Evolutionary conservation across 2,888 invertebrate species (phyloP), one percentile per base, ranked within the genome.

Genomic region (Alloplasta piceator): DNA sequence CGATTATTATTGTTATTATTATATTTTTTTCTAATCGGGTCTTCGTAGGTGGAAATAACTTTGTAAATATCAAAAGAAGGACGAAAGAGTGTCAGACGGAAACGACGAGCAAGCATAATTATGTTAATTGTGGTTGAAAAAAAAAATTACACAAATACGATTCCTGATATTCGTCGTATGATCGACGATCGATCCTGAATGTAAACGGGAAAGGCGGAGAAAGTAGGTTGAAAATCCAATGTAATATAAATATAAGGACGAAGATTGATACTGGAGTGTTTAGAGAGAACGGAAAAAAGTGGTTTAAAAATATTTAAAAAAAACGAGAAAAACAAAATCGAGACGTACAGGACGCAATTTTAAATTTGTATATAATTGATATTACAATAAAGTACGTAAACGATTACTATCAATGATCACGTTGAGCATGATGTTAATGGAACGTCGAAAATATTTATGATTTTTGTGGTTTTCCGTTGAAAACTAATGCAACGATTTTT

Each of bases 281-380:
- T 76, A 80, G 74, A 73, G 48, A 72, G 52, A 78, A 76, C 48
- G 48, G 12, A 48, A 10, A 75, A 74, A 75, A 71, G 68, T 66
- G 64, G 55, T 64, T 60, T 55, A 52, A 71, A 72, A 46, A 55
- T 46, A 43, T 75, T 50, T 68, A 55, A 68, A 55, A 61, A 58
- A 68, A 77, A 67, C 9, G 48, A 50, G 50, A 14, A 16, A 56
- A 77, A 78, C 64, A 73, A 77, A 75, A 74, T 74, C 79, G 75
- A 81, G 82, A 86, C 84, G 86, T 85, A 88, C 84, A 88, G 87
- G 85, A 85, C 85, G 84, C 87, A 87, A 90, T 90, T 90, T 88
- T 88, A 89, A 90, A 90, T 90, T 90, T 91, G 91, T 91, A 91
- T 88, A 91, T 91, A 90, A 91, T 90, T 90, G 88, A 90, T 90